These are phyloP conservation scores for Micromys minutus DNA, from an alignment of 2,113 vertebrate species.

Conservation along the genomic window DNA sequence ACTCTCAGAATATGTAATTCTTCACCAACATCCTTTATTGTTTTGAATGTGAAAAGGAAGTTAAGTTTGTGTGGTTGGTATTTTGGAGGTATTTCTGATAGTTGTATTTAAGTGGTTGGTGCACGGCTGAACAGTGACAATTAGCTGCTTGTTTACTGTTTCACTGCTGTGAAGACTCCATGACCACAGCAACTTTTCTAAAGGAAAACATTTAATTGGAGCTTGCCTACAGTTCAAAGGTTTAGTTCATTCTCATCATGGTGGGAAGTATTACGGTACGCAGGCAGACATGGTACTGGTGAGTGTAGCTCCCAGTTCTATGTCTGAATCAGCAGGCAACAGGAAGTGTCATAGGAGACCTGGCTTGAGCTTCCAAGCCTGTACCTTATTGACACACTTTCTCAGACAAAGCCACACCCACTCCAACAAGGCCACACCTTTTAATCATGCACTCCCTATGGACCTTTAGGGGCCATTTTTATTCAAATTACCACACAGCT, in stretches of 20 bases:
- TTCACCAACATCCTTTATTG: constrained; percentile 28
- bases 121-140: not conserved
- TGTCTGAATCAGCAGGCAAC: not conserved
- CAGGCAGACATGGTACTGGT: not conserved
- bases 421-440: not conserved
- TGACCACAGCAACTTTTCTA: not conserved
- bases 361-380: not conserved
- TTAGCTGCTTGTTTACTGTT: not conserved
- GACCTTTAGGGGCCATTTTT: not conserved
- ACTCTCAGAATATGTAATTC: constrained; percentile 13
- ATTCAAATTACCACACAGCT: not conserved
- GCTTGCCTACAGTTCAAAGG: not conserved
- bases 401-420: not conserved
- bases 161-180: not conserved
- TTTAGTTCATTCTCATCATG: not conserved
- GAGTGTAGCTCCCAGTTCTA: not conserved
- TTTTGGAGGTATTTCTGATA: constrained; percentile 22
- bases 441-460: no score
- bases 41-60: constrained; percentile 48
- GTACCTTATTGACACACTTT: not conserved
- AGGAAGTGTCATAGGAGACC: not conserved
- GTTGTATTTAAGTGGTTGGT: not conserved
- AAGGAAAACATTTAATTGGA: not conserved
- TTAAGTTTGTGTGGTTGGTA: constrained; percentile 31
- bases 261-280: no score